Percentiles rank a stretch among this genome's conserved stretches.
Evolutionary conservation across 2,888 invertebrate species (phyloP).

Genomic region (Drosophila borborema): DNA sequence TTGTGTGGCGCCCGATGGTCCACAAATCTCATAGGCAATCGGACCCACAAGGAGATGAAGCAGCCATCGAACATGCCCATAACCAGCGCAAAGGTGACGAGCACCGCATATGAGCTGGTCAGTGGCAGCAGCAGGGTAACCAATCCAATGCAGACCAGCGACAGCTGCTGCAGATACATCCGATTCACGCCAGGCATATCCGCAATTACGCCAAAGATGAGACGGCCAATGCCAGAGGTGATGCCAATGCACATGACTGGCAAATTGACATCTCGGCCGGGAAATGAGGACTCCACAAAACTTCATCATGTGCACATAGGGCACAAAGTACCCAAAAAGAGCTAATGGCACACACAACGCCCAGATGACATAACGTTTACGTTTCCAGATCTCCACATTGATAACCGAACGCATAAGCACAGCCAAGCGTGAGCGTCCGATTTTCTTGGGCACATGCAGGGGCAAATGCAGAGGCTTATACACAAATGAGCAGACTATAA

Average conservation of each 20-base stretch:
- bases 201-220: slow-evolving; percentile 93
- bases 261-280: slow-evolving; percentile 88
- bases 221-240: slow-evolving; percentile 93
- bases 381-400: slow-evolving; percentile 92
- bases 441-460: slow-evolving; percentile 84
- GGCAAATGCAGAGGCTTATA: slow-evolving; percentile 89
- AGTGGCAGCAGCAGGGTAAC: slow-evolving; percentile 91
- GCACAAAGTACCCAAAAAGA: slow-evolving; percentile 95
- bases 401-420: slow-evolving; percentile 87
- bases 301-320: slow-evolving; percentile 94
- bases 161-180: slow-evolving; percentile 94
- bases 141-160: slow-evolving; percentile 91
- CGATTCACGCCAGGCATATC: slow-evolving; percentile 92
- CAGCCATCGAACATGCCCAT: slow-evolving; percentile 97
- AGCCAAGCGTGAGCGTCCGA: slow-evolving; percentile 81
- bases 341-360: slow-evolving; percentile 93
- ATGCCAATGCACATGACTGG: slow-evolving; percentile 94
- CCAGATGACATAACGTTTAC: slow-evolving; percentile 94
- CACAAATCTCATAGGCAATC: slow-evolving; percentile 95
- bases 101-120: slow-evolving; percentile 88
- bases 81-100: slow-evolving; percentile 90
- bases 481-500: slow-evolving; percentile 90
- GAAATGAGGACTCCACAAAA: slow-evolving; percentile 90
- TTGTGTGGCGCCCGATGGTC: slow-evolving; percentile 92
- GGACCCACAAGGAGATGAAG: slow-evolving; percentile 95